Conservation (phyloP, 2,888 invertebrate genomes). For the Lagria hirta region DNA sequence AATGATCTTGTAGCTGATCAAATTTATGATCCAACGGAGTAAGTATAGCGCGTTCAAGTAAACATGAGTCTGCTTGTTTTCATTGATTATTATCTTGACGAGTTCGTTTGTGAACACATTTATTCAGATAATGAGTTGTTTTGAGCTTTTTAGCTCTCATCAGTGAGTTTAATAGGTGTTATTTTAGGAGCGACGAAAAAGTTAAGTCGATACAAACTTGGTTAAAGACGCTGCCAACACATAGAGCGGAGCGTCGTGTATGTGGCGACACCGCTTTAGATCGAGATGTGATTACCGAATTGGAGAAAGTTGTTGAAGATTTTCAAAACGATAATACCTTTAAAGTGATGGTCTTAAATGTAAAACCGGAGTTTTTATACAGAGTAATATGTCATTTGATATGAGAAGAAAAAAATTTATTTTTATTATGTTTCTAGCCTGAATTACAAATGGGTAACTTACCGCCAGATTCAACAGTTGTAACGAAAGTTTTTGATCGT, state of each 20-base stretch:
- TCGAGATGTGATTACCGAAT: conserved; percentile 60
- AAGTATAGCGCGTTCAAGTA: no score
- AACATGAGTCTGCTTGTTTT: no score
- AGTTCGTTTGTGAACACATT: conserved; percentile 10
- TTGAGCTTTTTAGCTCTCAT: no score
- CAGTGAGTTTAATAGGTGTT: no score
- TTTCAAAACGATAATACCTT: no score
- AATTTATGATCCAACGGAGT: no score
- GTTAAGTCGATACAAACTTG: conserved; percentile 60
- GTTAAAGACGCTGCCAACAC: conserved; percentile 71
- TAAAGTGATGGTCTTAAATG: no score
- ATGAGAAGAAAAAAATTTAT: conserved; percentile 5
- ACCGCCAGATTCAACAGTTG: conserved; percentile 68
- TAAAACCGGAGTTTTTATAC: conserved; percentile 77
- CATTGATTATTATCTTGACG: no score
- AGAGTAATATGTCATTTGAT: conserved; percentile 56
- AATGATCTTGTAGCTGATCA: conserved; percentile 70
- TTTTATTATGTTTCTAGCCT: conserved; percentile 45
- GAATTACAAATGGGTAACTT: conserved; percentile 54
- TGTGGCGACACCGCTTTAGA: conserved; percentile 75
- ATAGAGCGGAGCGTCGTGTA: conserved; percentile 61
- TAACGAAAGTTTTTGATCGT: conserved; percentile 76
- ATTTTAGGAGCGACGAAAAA: conserved; percentile 54
- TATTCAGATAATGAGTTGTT: conserved; percentile 3
- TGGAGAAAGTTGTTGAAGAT: conserved; percentile 60